A percentile compares a stretch with the other conserved stretches of the same genome.
Evolutionary conservation across 2,797 vertebrate species (phyloP).

Genomic region (Sebastes variabilis): DNA sequence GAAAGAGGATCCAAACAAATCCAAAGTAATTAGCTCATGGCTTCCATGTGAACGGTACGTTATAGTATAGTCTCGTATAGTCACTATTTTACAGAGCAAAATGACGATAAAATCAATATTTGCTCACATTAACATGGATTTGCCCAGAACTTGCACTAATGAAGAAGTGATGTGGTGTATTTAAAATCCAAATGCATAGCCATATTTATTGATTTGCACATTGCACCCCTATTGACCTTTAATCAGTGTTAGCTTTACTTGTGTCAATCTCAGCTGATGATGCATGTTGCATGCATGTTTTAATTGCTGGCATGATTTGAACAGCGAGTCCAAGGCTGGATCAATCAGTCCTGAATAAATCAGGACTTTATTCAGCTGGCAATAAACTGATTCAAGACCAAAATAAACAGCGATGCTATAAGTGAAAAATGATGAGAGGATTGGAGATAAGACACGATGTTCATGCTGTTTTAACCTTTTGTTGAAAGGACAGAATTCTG

Average conservation of each 20-base stretch:
- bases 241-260: slow-evolving; percentile 44
- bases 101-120: slow-evolving; percentile 18
- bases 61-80: background rate
- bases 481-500: background rate
- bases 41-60: slow-evolving; percentile 23
- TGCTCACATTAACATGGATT: slow-evolving; percentile 2
- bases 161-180: background rate
- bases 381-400: slow-evolving; percentile 54
- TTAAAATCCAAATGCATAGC: slow-evolving; percentile 14
- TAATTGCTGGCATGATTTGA: slow-evolving; percentile 53
- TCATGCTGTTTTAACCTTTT: slow-evolving; percentile 13
- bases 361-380: slow-evolving; percentile 42
- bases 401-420: slow-evolving; percentile 25
- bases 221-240: slow-evolving; percentile 45
- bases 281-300: slow-evolving; percentile 25
- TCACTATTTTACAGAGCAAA: slow-evolving; percentile 18
- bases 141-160: background rate
- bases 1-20: slow-evolving; percentile 36
- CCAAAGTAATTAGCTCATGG: slow-evolving; percentile 65
- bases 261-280: slow-evolving; percentile 37
- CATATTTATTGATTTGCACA: slow-evolving; percentile 50
- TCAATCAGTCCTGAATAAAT: slow-evolving; percentile 57
- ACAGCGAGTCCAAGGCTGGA: slow-evolving; percentile 46
- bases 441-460: slow-evolving; percentile 20
- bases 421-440: slow-evolving; percentile 11